A percentile compares a stretch with the other conserved stretches of the same genome.
phyloP scores from a whole-genome alignment of 2,113 vertebrate species.

The Vidua macroura region DNA sequence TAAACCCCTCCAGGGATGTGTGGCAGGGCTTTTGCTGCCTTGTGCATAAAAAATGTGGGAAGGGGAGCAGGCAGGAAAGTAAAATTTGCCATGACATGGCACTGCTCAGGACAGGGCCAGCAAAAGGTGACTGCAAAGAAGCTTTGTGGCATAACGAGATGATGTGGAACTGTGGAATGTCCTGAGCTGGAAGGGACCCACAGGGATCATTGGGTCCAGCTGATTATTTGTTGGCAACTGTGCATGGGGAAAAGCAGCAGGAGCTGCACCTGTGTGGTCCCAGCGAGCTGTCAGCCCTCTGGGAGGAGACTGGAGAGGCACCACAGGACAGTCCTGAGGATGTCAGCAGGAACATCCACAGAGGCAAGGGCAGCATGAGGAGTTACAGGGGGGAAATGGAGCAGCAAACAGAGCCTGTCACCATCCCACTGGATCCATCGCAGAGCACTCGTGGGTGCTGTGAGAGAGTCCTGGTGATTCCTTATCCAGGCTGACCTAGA shows the following conservation, averaged over 20 bases:
- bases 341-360: neutral
- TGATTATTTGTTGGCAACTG: neutral
- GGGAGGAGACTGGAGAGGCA: neutral
- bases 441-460: fast-evolving
- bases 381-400: neutral
- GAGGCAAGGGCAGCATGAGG: neutral
- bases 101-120: neutral
- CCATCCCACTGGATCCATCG: fast-evolving
- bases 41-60: neutral
- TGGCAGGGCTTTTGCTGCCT: neutral
- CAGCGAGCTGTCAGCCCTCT: neutral
- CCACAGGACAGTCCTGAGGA: neutral
- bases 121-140: neutral
- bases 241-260: neutral
- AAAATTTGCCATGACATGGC: neutral
- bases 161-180: neutral
- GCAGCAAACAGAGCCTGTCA: neutral
- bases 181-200: neutral
- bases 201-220: neutral
- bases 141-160: neutral
- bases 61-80: neutral
- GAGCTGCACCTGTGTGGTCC: neutral
- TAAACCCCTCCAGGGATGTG: neutral
- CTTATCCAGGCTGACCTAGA: neutral
- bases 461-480: neutral